Evolutionary conservation across 1,140 invertebrate genomes (phyloP).

Genomic region (Aphis gossypii): DNA sequence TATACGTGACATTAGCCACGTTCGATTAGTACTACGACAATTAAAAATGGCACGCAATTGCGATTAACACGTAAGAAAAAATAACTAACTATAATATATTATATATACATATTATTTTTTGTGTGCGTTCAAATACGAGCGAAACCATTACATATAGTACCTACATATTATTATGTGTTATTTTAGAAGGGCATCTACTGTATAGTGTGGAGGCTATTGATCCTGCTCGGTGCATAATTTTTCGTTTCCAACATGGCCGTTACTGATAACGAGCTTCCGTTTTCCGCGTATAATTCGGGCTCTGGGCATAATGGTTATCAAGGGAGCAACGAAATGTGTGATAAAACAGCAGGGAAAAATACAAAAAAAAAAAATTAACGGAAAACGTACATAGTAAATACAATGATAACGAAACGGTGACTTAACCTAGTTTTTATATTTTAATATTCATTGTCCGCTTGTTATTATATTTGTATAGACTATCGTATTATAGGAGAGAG

Average conservation of each 20-base stretch:
- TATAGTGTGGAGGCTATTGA: slow-evolving; percentile 16
- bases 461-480: not conserved
- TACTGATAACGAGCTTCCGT: slow-evolving; percentile 52
- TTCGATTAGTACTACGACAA: slow-evolving; percentile 36
- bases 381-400: slow-evolving; percentile 22
- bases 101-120: not conserved
- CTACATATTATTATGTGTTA: not conserved
- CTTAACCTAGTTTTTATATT: slow-evolving; percentile 35
- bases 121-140: not conserved
- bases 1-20: slow-evolving; percentile 43
- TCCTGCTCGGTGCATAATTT: slow-evolving; percentile 41
- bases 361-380: slow-evolving; percentile 4
- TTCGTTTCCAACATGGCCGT: slow-evolving; percentile 22
- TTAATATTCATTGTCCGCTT: not conserved
- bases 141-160: slow-evolving; percentile 11
- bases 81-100: not conserved
- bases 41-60: slow-evolving; percentile 46
- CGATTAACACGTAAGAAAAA: slow-evolving; percentile 46
- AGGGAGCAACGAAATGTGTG: slow-evolving; percentile 23
- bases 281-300: slow-evolving; percentile 45
- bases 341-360: slow-evolving; percentile 29
- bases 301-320: not conserved
- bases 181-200: not conserved
- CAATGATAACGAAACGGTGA: slow-evolving; percentile 6
- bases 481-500: not conserved